Base-by-base conservation (phyloP, 2,888 invertebrate genomes). In the Horisme vitalbata region DNA sequence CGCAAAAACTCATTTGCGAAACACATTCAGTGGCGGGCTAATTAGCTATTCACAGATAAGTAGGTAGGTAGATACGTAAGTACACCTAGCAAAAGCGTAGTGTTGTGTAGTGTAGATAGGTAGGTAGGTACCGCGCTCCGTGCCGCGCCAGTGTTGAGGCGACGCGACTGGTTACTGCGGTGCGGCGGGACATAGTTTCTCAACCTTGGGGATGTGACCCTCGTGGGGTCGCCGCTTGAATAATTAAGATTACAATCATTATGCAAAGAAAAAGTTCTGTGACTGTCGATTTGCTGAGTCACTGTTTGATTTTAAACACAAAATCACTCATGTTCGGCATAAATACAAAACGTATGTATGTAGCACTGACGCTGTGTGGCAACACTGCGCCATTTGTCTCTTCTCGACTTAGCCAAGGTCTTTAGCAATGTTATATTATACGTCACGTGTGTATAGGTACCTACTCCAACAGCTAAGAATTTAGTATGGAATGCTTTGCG, bases 1-100 rank as follows among this genome's bases (percentile, higher is more conserved):
- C 53, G 61, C 62, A 57, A 64, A 72, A 66, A 71, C 70, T 64
- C 57, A 70, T 71, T 70, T 66, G 62, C 62, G 53, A 63, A 66
- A 62, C 59, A 58, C 59, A 54, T 46, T 51, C 50, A 39, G 50
- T 53, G 57, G 57, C 53, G 56, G 41, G 53, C 59, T 67, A 69
- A 70, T 71, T 68, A 70, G 61, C 59, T 65, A 67, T 69, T 70
- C 60, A 67, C 36, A 61, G 65, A 63, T 65, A 62, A 61, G 57
- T 57, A 61, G 53, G 52, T 53, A 56, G 23, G 10, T 11, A 3
- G 7, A 12, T 20, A 18, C 6, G 18, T 18, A 28, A 10, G 11
- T 27, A 24, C 8, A 20, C 20, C 2, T 20, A 20, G 23, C 7
- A 8, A 2, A 8, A 7, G 13, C 43, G 14, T 31, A 31, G 34